phyloP scores from a whole-genome alignment of 2,797 vertebrate species.

The Siniperca scherzeri region DNA sequence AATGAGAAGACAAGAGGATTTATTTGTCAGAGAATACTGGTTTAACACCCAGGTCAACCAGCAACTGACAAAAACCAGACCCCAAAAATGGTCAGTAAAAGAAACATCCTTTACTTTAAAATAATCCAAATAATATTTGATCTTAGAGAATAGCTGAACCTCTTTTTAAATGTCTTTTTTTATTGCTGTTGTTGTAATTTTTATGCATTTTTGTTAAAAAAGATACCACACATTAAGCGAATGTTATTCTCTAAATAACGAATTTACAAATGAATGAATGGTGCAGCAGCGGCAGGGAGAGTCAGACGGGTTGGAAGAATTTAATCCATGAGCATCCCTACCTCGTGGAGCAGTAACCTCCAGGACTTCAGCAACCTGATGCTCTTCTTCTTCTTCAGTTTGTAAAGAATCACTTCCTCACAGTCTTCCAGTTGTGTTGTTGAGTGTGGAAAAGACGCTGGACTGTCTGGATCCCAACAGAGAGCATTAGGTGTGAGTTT shows the following conservation, averaged over 20 bases:
- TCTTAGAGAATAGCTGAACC: too few species aligned
- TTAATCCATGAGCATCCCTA: neutral
- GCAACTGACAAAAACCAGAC: too few species aligned
- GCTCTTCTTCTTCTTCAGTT: neutral
- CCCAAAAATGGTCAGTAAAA: too few species aligned
- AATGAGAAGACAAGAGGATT: too few species aligned
- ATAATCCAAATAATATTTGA: too few species aligned
- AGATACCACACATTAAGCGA: neutral
- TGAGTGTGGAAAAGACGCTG: neutral
- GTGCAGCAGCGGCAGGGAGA: too few species aligned
- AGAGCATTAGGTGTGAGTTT: neutral
- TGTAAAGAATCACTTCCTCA: neutral
- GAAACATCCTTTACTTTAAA: too few species aligned
- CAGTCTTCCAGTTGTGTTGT: neutral
- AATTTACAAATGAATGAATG: neutral
- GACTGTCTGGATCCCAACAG: neutral
- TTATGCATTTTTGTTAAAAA: neutral
- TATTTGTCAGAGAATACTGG: too few species aligned
- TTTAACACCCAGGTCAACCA: too few species aligned
- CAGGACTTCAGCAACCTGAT: neutral
- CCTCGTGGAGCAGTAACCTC: neutral
- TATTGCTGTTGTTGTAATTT: neutral
- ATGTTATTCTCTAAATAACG: neutral
- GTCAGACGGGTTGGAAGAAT: too few species aligned
- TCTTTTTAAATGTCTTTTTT: too few species aligned